These are phyloP conservation scores for Oxyruncus cristatus DNA, from an alignment of 2,113 vertebrate genomes.

Conservation along the genomic window DNA sequence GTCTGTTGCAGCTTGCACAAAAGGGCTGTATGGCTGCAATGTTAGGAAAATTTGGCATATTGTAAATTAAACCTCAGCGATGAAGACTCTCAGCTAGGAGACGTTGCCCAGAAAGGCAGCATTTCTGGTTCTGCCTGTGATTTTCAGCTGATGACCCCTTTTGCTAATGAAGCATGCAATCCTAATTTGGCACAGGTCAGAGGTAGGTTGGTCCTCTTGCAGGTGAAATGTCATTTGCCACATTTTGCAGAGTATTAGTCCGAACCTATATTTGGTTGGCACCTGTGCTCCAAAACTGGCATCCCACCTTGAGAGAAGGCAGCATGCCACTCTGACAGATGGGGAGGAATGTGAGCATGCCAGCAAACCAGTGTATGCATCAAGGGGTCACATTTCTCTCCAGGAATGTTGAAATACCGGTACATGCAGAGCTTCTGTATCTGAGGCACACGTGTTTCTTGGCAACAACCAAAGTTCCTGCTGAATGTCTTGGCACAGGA, in stretches of 20 bases:
- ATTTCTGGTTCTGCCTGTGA: slow-evolving; percentile 39
- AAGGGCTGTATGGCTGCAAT: not conserved
- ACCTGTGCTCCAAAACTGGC: slow-evolving; percentile 40
- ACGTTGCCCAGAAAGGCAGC: not conserved
- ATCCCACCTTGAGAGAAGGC: slow-evolving; percentile 54
- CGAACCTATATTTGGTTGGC: slow-evolving; percentile 59
- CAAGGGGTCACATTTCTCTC: slow-evolving; percentile 68
- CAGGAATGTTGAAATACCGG: slow-evolving; percentile 61
- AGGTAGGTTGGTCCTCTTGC: slow-evolving; percentile 1
- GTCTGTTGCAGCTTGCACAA: not conserved
- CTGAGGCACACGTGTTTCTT: slow-evolving; percentile 65
- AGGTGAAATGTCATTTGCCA: slow-evolving; percentile 56
- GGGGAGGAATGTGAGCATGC: slow-evolving; percentile 26
- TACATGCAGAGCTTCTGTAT: slow-evolving; percentile 56
- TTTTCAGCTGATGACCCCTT: slow-evolving; percentile 52
- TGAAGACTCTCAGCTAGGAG: not conserved
- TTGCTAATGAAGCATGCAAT: slow-evolving; percentile 59
- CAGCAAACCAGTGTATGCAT: slow-evolving; percentile 52
- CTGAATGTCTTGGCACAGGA: slow-evolving; percentile 52
- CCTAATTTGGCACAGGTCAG: slow-evolving; percentile 40
- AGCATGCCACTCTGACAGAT: slow-evolving; percentile 66
- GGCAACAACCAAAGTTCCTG: slow-evolving; percentile 56
- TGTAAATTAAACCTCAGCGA: not conserved
- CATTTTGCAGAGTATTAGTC: slow-evolving; percentile 53
- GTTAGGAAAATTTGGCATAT: not conserved